Evolutionary conservation across 1,140 invertebrate species (phyloP), one percentile per base, ranked within the genome.

Genomic region (Neodiprion fabricii): DNA sequence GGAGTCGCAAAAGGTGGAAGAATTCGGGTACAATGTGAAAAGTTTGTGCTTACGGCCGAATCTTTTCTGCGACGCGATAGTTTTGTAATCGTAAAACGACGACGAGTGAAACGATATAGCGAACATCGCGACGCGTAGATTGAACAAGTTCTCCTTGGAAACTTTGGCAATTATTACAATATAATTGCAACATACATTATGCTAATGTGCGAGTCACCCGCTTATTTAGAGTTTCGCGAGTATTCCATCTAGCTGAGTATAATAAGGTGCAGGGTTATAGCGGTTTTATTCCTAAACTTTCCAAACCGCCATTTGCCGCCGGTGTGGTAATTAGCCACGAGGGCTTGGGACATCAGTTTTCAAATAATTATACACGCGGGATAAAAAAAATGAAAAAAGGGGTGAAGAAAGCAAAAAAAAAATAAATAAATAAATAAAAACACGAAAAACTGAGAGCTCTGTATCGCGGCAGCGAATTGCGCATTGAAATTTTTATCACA

Each of bases 171-270:
- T 86, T 86, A 85, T 84, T 79, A 83, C 81, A 81, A 81, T 40
- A 40, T 87, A 86, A 87, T 86, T 86, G 83, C 85, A 80, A 84
- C 83, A 85, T 85, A 84, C 82, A 85, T 85, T 86, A 87, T 86
- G 85, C 84, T 86, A 86, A 86, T 86, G 79, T 74, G 72, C 72
- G 73, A 73, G 79, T 75, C 53, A 12, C 78, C 80, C 80, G 80
- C 83, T 85, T 83, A 83, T 84, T 83, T 80, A 74, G 77, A 80
- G 79, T 81, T 83, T 77, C 77, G 74, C 17, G 12, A 65, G 12
- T 14, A 21, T 14, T 65, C 12, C 61, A 65, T 65, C 12, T 65
- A 14, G 12, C 61, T 7, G 67, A 69, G 40, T 11, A 21, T 65
- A 65, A 14, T 14, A 14, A 21, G 61, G 61, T 14, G 61, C 12